These are phyloP conservation scores for Drosophila pseudotalamancana DNA, from an alignment of 2,888 invertebrate genomes.

Conservation along the genomic window DNA sequence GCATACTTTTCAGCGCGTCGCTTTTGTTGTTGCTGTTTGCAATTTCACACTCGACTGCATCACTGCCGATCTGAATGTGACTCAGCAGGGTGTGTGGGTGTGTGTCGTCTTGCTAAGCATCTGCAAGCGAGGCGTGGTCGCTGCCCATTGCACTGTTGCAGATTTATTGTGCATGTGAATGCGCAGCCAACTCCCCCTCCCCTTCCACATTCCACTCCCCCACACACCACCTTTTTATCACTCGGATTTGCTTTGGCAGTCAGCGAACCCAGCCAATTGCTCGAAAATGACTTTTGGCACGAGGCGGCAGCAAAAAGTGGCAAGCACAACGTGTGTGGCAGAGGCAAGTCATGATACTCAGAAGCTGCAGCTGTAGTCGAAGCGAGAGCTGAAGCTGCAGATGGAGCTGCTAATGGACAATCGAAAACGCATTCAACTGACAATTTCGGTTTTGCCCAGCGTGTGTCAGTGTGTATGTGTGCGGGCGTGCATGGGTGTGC, in stretches of 20 bases:
- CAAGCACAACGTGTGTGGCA: background rate
- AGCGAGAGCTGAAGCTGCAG: slow-evolving; percentile 12
- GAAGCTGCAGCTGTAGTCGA: slow-evolving; percentile 4
- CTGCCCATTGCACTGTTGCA: slow-evolving; percentile 63
- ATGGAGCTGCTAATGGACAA: slow-evolving; percentile 71
- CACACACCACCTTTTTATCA: background rate
- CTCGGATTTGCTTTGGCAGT: slow-evolving; percentile 52
- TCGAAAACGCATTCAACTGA: slow-evolving; percentile 79
- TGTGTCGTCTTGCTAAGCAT: slow-evolving; percentile 47
- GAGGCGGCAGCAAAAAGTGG: slow-evolving; percentile 52
- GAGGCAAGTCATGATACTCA: slow-evolving; percentile 41
- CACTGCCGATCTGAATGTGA: slow-evolving; percentile 52
- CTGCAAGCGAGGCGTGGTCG: slow-evolving; percentile 52
- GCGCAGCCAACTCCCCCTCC: slow-evolving; percentile 10
- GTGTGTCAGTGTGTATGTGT: slow-evolving; percentile 30
- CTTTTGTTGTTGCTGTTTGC: slow-evolving; percentile 60
- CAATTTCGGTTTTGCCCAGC: slow-evolving; percentile 68
- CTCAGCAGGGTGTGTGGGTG: slow-evolving; percentile 17
- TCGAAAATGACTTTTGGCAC: slow-evolving; percentile 79
- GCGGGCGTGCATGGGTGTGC: background rate
- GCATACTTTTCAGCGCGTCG: slow-evolving; percentile 55
- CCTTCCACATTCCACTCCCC: background rate
- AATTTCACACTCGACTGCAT: slow-evolving; percentile 76
- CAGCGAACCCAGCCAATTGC: slow-evolving; percentile 73
- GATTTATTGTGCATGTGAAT: slow-evolving; percentile 72